Evolutionary conservation across 2,797 vertebrate species (phyloP).

Genomic region (Enteromius trimaculatus): DNA sequence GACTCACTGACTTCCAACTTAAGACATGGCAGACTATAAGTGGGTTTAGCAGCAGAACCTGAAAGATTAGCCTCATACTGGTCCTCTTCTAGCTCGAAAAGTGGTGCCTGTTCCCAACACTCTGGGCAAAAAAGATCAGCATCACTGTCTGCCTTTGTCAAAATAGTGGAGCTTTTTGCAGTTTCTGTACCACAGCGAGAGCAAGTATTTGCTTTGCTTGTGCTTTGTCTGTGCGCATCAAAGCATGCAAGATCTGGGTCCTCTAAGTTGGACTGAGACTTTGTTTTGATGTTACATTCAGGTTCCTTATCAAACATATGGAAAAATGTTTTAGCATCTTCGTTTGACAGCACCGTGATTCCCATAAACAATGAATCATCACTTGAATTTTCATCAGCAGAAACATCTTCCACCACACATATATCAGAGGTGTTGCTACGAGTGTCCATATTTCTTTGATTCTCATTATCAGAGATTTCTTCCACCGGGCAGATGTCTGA

Average conservation of each 20-base stretch:
- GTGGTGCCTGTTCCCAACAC: constrained; percentile 52
- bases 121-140: constrained; percentile 32
- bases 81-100: constrained; percentile 31
- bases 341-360: constrained; percentile 24
- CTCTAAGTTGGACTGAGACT: background rate
- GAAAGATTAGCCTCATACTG: too few species aligned
- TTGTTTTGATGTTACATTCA: background rate
- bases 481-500: background rate
- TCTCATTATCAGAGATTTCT: constrained; percentile 6
- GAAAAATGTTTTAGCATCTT: constrained; percentile 36
- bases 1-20: background rate
- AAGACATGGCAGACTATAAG: background rate
- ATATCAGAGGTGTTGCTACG: background rate
- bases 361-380: constrained; percentile 21
- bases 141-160: background rate
- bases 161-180: constrained; percentile 16
- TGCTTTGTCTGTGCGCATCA: background rate
- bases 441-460: background rate
- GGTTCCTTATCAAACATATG: constrained; percentile 12
- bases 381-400: constrained; percentile 13
- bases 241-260: background rate
- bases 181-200: background rate
- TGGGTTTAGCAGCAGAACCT: background rate
- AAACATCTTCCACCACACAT: constrained; percentile 10
- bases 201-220: background rate